Base-by-base conservation (phyloP, 2,113 vertebrate genomes). In the Nothocercus julius region DNA sequence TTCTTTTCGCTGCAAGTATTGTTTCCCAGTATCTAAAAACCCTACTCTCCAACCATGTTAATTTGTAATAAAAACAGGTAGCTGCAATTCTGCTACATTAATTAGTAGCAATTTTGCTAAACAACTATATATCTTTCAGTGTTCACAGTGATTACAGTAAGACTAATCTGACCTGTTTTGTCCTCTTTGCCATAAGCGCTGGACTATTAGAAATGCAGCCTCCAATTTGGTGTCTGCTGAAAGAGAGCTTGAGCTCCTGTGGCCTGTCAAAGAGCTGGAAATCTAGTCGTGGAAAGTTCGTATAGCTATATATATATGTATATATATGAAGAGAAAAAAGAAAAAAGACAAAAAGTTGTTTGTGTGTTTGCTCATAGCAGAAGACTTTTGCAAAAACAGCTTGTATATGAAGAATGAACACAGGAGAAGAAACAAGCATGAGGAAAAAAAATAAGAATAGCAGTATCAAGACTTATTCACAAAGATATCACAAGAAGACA, bases 181-280 rank as follows among this genome's bases (percentile, higher is more conserved):
- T 99, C 96, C 99, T 98, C 96, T 99, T 99, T 77, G 99, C 98
- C 98, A 99, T 98, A 22, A 99, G 98, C 13, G 99, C 99, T 67
- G 99, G 99, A 92, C 99, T 99, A 96, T 98, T 99, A 97, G 98
- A 98, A 95, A 98, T 96, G 95, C 96, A 98, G 93, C 97, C 97
- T 83, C 98, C 98, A 63, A 97, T 95, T 69, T 98, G 87, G 69
- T 98, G 98, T 95, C 97, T 98, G 96, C 96, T 98, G 68, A 99
- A 98, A 10, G 98, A 98, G 1, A 98, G 98, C 62, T 97, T 98
- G 66, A 98, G 96, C 79, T 98, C 98, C 95, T 97, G 97, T 11
- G 99, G 99, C 86, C 98, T 98, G 97, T 99, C 99, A 95, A 99
- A 99, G 70, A 99, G 98, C 93, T 98, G 98, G 72, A 98, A 95